Evolutionary conservation across 2,888 invertebrate genomes (phyloP).

Genomic region (Lithophane socia): DNA sequence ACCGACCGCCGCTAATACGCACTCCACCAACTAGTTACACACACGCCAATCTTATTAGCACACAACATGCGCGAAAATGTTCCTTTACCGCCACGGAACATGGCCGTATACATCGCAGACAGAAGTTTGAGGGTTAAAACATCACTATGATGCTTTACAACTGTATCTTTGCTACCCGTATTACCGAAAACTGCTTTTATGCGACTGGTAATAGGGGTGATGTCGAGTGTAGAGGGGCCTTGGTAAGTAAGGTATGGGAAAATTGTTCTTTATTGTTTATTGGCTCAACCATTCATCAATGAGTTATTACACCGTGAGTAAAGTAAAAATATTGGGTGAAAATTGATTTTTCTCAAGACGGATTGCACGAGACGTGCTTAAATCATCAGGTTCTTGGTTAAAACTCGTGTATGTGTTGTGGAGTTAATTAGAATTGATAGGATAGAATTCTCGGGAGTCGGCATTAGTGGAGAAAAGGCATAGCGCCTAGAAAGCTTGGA

Average conservation of each 20-base stretch:
- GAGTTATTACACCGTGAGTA: conserved; percentile 80
- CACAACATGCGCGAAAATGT: conserved; percentile 54
- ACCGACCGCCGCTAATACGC: conserved; percentile 83
- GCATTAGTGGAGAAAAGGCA: background rate
- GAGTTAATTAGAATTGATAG: conserved; percentile 46
- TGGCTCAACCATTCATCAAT: conserved; percentile 79
- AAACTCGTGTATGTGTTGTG: conserved; percentile 16
- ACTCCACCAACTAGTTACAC: conserved; percentile 85
- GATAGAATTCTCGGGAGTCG: background rate
- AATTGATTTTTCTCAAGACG: conserved; percentile 79
- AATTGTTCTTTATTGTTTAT: conserved; percentile 86
- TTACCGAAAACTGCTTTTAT: conserved; percentile 61
- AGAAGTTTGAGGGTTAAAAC: conserved; percentile 73
- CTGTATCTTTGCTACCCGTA: conserved; percentile 55
- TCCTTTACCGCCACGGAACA: conserved; percentile 61
- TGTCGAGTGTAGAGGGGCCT: conserved; percentile 34
- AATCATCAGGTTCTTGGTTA: conserved; percentile 46
- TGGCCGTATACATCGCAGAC: conserved; percentile 58
- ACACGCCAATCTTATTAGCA: conserved; percentile 65
- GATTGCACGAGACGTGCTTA: conserved; percentile 52
- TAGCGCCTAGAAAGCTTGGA: background rate
- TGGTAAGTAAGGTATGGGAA: conserved; percentile 73
- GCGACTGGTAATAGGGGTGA: conserved; percentile 12
- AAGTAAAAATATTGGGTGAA: conserved; percentile 81
- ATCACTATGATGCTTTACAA: conserved; percentile 74